phyloP scores from a whole-genome alignment of 2,888 invertebrate genomes.

The Melanophora roralis region DNA sequence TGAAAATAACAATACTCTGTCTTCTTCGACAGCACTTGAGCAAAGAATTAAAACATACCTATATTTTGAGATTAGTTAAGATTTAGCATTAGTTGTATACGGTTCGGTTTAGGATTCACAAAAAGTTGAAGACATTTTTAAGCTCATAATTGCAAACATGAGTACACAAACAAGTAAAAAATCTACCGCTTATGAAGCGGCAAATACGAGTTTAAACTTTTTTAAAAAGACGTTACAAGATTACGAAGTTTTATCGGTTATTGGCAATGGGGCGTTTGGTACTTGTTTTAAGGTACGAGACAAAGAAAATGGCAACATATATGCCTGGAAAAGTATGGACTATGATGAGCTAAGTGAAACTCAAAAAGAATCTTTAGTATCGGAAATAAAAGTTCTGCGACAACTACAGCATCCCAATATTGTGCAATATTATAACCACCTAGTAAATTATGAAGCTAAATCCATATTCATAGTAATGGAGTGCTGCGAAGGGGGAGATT shows the following conservation, averaged over 20 bases:
- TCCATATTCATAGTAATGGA: slow-evolving; percentile 82
- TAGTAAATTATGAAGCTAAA: slow-evolving; percentile 79
- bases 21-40: slow-evolving; percentile 5
- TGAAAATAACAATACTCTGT: not conserved
- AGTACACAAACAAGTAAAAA: slow-evolving; percentile 30
- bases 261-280: slow-evolving; percentile 80
- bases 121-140: not conserved
- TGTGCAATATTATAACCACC: slow-evolving; percentile 80
- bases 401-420: slow-evolving; percentile 80
- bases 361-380: slow-evolving; percentile 79
- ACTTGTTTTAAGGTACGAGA: slow-evolving; percentile 81
- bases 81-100: slow-evolving; percentile 21
- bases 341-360: slow-evolving; percentile 79
- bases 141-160: slow-evolving; percentile 5
- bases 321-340: slow-evolving; percentile 82
- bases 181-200: slow-evolving; percentile 11
- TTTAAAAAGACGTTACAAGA: slow-evolving; percentile 76
- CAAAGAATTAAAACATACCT: too few species aligned
- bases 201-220: slow-evolving; percentile 64
- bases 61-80: slow-evolving; percentile 31
- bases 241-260: slow-evolving; percentile 80
- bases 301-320: slow-evolving; percentile 79
- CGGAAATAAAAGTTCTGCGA: slow-evolving; percentile 80
- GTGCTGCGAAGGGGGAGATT: slow-evolving; percentile 81
- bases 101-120: slow-evolving; percentile 13